These are phyloP conservation scores for Cynopterus sphinx DNA, from an alignment of 2,797 vertebrate genomes.

Conservation along the genomic window DNA sequence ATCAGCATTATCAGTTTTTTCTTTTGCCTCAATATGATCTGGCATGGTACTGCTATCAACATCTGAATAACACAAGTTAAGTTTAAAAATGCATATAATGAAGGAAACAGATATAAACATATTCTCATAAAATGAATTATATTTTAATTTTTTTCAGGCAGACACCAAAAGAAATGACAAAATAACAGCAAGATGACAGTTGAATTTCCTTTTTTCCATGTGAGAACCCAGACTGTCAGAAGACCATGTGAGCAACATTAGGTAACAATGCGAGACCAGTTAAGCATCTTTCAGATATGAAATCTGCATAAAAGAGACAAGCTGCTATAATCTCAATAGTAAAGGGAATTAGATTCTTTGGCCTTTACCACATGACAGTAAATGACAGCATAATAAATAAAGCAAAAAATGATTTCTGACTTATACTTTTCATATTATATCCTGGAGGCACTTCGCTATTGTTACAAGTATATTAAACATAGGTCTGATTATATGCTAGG, in stretches of 20 bases:
- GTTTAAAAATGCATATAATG: background rate
- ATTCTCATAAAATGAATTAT: background rate
- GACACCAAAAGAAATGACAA: background rate
- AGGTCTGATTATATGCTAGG: slow-evolving; percentile 60
- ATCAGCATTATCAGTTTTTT: background rate
- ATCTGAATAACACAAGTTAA: background rate
- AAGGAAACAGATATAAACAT: background rate
- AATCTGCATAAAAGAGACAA: slow-evolving; percentile 52
- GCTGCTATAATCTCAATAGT: slow-evolving; percentile 53
- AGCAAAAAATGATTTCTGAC: slow-evolving; percentile 63
- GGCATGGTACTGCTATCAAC: background rate
- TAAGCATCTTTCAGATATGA: slow-evolving; percentile 61
- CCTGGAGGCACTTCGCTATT: slow-evolving; percentile 39
- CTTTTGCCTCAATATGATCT: background rate
- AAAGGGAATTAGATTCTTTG: slow-evolving; percentile 53
- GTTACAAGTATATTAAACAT: slow-evolving; percentile 64
- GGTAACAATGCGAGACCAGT: slow-evolving; percentile 52
- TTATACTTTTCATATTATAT: slow-evolving; percentile 20
- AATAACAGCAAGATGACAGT: background rate
- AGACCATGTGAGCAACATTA: slow-evolving; percentile 56
- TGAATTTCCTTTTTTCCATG: background rate
- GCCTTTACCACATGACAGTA: slow-evolving; percentile 65
- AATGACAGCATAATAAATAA: slow-evolving; percentile 64
- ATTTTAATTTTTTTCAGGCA: background rate
- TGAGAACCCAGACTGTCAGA: slow-evolving; percentile 57